Percentiles rank a stretch among this genome's conserved stretches.
These are phyloP conservation scores for Cephus cinctus DNA, from an alignment of 1,140 invertebrate species.

Conservation along the genomic window DNA sequence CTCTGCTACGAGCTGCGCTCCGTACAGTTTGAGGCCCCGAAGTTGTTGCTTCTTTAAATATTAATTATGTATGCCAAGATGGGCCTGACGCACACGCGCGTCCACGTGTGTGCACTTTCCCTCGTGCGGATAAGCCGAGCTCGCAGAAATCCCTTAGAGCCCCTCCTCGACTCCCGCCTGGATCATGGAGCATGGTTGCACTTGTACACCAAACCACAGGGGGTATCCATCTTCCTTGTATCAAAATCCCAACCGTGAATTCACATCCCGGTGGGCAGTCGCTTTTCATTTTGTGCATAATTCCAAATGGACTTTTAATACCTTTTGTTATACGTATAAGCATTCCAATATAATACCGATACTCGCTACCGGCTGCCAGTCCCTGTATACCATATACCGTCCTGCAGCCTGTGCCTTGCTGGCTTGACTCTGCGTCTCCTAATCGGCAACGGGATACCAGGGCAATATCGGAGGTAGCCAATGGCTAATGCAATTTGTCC, in stretches of 20 bases:
- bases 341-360: too few species aligned
- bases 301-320: too few species aligned
- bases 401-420: too few species aligned
- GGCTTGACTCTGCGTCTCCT: too few species aligned
- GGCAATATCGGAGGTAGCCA: constrained; percentile 16
- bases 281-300: too few species aligned
- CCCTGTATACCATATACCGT: too few species aligned
- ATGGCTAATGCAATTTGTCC: constrained; percentile 31
- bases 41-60: constrained; percentile 45
- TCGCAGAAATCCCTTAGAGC: not conserved
- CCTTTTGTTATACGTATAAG: too few species aligned
- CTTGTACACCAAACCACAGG: constrained; percentile 25
- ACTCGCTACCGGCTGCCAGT: too few species aligned
- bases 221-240: constrained; percentile 22
- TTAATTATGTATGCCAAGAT: constrained; percentile 51
- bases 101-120: constrained; percentile 26
- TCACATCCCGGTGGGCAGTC: too few species aligned
- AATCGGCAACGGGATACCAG: not conserved
- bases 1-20: not conserved
- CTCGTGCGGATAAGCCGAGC: not conserved
- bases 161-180: not conserved
- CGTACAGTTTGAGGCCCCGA: constrained; percentile 6
- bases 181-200: constrained; percentile 13
- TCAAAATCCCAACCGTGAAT: too few species aligned
- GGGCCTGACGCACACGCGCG: constrained; percentile 38